These are phyloP conservation scores for Drosophila acutilabella DNA, from an alignment of 2,888 invertebrate genomes.

Conservation along the genomic window DNA sequence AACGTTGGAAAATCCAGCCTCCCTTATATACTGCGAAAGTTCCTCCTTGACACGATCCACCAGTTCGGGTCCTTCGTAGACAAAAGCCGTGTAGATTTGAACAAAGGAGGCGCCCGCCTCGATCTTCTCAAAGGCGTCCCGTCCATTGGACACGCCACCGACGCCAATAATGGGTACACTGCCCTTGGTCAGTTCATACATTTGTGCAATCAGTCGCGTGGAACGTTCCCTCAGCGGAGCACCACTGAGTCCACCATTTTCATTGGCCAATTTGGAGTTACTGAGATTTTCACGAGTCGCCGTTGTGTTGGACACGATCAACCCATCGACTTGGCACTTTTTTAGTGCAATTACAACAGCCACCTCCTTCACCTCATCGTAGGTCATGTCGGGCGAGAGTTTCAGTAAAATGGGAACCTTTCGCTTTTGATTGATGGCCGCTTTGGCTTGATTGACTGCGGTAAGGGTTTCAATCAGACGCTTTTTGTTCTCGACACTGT, in stretches of 20 bases:
- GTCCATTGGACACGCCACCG: slow-evolving; percentile 95
- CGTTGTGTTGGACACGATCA: slow-evolving; percentile 97
- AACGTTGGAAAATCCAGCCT: slow-evolving; percentile 89
- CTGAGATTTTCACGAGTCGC: slow-evolving; percentile 76
- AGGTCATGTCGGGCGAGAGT: slow-evolving; percentile 94
- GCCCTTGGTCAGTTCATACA: slow-evolving; percentile 94
- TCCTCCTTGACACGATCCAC: slow-evolving; percentile 93
- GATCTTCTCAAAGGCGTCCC: slow-evolving; percentile 97
- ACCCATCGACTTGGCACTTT: slow-evolving; percentile 92
- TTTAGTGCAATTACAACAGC: slow-evolving; percentile 88
- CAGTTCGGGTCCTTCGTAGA: slow-evolving; percentile 94
- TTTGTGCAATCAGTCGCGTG: slow-evolving; percentile 88
- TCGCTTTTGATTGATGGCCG: slow-evolving; percentile 85
- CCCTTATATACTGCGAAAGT: slow-evolving; percentile 88
- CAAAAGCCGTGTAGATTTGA: slow-evolving; percentile 95
- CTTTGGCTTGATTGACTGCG: slow-evolving; percentile 87
- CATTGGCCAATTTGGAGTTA: slow-evolving; percentile 84
- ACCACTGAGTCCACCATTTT: slow-evolving; percentile 96
- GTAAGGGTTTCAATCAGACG: slow-evolving; percentile 89
- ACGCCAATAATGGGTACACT: slow-evolving; percentile 96
- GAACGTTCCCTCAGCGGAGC: slow-evolving; percentile 9
- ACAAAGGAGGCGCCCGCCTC: slow-evolving; percentile 96
- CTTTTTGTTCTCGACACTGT: slow-evolving; percentile 92
- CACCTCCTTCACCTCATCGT: slow-evolving; percentile 92
- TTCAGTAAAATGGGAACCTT: slow-evolving; percentile 93